phyloP scores from a whole-genome alignment of 1,140 invertebrate species.

The Sminthurinus signatus region DNA sequence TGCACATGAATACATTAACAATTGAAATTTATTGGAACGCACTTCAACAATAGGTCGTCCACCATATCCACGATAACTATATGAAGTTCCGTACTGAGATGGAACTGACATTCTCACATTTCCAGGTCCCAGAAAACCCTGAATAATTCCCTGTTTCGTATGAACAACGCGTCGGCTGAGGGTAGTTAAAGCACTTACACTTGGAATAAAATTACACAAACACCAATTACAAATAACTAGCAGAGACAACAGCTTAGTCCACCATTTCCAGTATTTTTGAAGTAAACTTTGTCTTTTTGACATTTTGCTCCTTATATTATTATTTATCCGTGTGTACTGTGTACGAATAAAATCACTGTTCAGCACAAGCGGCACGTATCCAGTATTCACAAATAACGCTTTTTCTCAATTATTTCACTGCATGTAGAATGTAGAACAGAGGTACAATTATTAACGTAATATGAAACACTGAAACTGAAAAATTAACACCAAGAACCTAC shows the following conservation, averaged over 20 bases:
- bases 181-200: not conserved
- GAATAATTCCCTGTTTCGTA: conserved; percentile 36
- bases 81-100: conserved; percentile 10
- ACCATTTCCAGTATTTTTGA: too few relatives aligned
- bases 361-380: not conserved
- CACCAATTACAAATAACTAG: not conserved
- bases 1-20: not conserved
- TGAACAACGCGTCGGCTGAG: conserved; percentile 10
- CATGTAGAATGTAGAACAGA: too few relatives aligned
- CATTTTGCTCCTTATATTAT: too few relatives aligned
- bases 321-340: too few relatives aligned
- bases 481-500: too few relatives aligned
- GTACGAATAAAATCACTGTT: not conserved
- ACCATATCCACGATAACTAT: conserved; percentile 18
- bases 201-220: not conserved
- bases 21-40: conserved; percentile 11
- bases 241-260: too few relatives aligned
- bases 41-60: conserved; percentile 34
- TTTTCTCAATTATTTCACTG: too few relatives aligned
- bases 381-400: too few relatives aligned
- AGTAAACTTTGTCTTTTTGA: too few relatives aligned
- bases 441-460: too few relatives aligned
- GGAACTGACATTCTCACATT: conserved; percentile 9
- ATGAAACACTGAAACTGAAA: too few relatives aligned
- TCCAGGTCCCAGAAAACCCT: conserved; percentile 36